Percentiles rank a stretch among this genome's conserved stretches.
Conservation (phyloP, 2,797 vertebrate genomes). For the Enteromius afrohamiltoni region DNA sequence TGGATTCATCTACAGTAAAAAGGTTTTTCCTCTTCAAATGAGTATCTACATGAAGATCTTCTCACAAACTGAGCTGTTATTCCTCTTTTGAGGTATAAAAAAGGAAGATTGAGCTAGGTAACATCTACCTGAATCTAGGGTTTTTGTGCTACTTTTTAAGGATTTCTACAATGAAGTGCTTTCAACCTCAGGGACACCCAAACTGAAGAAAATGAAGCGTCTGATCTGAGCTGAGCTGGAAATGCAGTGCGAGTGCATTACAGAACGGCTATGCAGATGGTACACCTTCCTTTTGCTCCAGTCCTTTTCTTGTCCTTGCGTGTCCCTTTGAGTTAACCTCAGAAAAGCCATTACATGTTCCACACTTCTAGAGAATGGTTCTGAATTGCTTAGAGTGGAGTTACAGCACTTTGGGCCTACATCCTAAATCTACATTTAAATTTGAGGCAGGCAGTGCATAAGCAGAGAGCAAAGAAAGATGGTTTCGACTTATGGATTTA, state of each 20-base stretch:
- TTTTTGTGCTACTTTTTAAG: constrained; percentile 88
- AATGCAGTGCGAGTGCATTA: constrained; percentile 60
- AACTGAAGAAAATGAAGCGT: constrained; percentile 69
- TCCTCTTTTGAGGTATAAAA: constrained; percentile 82
- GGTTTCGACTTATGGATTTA: constrained; percentile 75
- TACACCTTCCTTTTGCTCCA: constrained; percentile 49
- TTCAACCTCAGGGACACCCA: constrained; percentile 73
- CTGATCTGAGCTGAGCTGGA: constrained; percentile 51
- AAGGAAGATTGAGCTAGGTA: constrained; percentile 83
- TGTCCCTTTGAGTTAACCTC: constrained; percentile 56
- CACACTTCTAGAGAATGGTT: constrained; percentile 74
- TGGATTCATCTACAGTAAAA: constrained; percentile 84
- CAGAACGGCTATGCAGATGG: constrained; percentile 57
- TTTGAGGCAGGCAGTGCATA: constrained; percentile 91
- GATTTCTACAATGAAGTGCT: constrained; percentile 84
- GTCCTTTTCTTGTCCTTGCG: constrained; percentile 46
- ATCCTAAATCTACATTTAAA: constrained; percentile 82
- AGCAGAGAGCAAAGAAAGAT: constrained; percentile 83
- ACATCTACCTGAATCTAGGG: constrained; percentile 88
- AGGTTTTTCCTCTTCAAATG: constrained; percentile 77
- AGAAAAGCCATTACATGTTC: constrained; percentile 65
- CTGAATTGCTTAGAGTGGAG: constrained; percentile 80
- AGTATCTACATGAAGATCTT: constrained; percentile 78
- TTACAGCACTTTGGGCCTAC: constrained; percentile 81
- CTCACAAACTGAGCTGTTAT: constrained; percentile 78